phyloP scores from a whole-genome alignment of 1,140 invertebrate species.

The Gonatopus flavifemur region DNA sequence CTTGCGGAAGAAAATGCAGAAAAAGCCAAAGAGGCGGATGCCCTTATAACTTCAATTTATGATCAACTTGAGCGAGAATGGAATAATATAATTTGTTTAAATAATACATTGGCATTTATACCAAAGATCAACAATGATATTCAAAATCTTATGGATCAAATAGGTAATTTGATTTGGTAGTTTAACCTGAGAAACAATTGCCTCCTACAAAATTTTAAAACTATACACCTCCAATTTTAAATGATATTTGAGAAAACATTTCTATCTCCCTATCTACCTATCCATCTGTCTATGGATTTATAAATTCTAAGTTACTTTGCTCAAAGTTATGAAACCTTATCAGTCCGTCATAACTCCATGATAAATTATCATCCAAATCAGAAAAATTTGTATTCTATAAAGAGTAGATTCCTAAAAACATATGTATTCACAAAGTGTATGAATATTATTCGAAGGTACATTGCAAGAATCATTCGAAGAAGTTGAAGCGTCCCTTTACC shows the following conservation, averaged over 20 bases:
- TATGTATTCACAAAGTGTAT: neutral
- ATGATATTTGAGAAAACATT: conserved; percentile 3
- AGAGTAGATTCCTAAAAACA: no score
- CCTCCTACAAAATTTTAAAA: no score
- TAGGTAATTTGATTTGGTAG: conserved; percentile 62
- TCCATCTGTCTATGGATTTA: no score
- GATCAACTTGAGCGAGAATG: conserved; percentile 60
- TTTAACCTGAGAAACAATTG: neutral
- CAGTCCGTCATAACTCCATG: neutral
- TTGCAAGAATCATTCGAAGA: conserved; percentile 66
- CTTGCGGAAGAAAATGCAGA: conserved; percentile 66
- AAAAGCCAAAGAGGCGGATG: conserved; percentile 62
- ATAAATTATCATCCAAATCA: no score
- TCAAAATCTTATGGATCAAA: conserved; percentile 62
- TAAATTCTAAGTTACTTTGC: no score
- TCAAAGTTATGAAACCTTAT: no score
- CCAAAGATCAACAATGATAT: conserved; percentile 64
- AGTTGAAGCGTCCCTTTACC: conserved; percentile 64
- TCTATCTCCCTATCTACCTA: no score
- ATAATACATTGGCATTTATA: conserved; percentile 59
- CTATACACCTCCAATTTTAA: neutral
- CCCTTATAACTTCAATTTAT: conserved; percentile 60
- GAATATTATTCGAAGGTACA: conserved; percentile 52
- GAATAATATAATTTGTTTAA: conserved; percentile 59
- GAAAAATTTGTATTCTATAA: no score